A percentile compares a stretch with the other conserved stretches of the same genome.
Evolutionary conservation across 2,888 invertebrate species (phyloP).

Genomic region (Melanostoma mellinum): DNA sequence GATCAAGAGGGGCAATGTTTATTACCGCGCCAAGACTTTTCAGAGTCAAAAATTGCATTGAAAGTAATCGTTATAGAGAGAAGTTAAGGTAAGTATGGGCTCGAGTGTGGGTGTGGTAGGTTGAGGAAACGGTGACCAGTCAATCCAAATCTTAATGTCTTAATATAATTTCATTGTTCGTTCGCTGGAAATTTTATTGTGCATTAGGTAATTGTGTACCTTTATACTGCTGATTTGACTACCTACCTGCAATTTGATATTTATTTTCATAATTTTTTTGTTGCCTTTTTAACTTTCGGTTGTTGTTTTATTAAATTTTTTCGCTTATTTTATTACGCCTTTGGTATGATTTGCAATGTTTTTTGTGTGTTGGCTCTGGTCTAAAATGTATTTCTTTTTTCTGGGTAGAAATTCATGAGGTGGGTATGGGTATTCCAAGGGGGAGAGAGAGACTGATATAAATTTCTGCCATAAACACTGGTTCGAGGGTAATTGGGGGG

Average conservation of each 20-base stretch:
- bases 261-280: constrained; percentile 24
- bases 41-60: constrained; percentile 44
- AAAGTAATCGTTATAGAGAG: constrained; percentile 26
- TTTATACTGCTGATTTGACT: constrained; percentile 31
- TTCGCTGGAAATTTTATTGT: constrained; percentile 27
- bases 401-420: background rate
- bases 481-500: constrained; percentile 33
- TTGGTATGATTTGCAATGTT: constrained; percentile 32
- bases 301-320: constrained; percentile 7
- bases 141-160: constrained; percentile 67
- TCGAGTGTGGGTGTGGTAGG: constrained; percentile 61
- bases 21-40: constrained; percentile 50
- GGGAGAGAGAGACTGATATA: constrained; percentile 15
- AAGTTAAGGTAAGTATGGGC: constrained; percentile 18
- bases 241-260: constrained; percentile 64
- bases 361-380: constrained; percentile 14
- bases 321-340: constrained; percentile 31
- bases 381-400: constrained; percentile 21
- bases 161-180: constrained; percentile 60
- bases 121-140: constrained; percentile 56
- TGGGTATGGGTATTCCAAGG: background rate
- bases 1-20: constrained; percentile 33
- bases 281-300: background rate
- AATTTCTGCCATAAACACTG: constrained; percentile 42
- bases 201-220: constrained; percentile 55